These are phyloP conservation scores for Menura novaehollandiae DNA, from an alignment of 2,113 vertebrate genomes.

Conservation along the genomic window DNA sequence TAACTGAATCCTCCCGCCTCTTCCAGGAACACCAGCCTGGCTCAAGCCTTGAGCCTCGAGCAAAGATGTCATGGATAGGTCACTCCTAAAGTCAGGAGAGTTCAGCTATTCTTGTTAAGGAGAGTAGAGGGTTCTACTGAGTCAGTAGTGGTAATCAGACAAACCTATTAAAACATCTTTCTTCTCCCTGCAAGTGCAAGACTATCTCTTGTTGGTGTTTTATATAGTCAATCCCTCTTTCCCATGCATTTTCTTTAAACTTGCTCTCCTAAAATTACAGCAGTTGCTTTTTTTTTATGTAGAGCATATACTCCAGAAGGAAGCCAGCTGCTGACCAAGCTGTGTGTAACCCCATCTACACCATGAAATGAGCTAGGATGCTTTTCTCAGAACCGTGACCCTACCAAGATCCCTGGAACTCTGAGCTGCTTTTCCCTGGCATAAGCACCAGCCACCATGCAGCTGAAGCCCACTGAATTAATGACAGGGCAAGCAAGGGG, in stretches of 20 bases:
- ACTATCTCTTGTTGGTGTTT: background rate
- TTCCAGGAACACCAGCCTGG: background rate
- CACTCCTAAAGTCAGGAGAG: background rate
- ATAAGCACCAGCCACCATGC: background rate
- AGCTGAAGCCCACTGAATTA: background rate
- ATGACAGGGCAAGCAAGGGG: background rate
- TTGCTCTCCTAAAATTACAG: background rate
- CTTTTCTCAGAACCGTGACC: background rate
- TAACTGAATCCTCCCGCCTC: background rate
- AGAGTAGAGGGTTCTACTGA: background rate
- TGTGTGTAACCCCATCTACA: background rate
- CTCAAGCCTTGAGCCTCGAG: background rate
- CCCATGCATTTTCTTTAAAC: background rate
- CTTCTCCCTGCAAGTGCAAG: background rate
- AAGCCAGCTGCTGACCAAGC: background rate
- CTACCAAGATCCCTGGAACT: background rate
- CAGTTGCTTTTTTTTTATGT: background rate
- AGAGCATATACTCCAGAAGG: background rate
- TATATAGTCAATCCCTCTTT: background rate
- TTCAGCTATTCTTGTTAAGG: background rate
- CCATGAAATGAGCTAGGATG: background rate
- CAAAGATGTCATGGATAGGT: background rate
- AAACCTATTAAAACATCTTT: background rate
- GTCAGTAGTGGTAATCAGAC: background rate
- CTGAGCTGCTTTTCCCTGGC: background rate